phyloP scores from a whole-genome alignment of 2,797 vertebrate genomes.

The Peromyscus attwateri region DNA sequence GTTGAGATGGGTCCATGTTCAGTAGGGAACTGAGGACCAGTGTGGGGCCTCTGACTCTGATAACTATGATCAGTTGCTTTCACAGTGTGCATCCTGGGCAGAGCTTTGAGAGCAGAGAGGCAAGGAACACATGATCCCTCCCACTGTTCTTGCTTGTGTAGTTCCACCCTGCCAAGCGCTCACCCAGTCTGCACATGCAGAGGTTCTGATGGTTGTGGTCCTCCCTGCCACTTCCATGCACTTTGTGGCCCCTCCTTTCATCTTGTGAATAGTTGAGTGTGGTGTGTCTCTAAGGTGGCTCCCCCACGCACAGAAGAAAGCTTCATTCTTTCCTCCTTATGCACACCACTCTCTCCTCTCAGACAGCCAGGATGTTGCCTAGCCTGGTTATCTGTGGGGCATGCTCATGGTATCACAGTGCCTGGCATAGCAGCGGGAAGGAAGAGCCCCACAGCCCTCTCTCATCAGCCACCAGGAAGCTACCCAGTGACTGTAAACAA shows the following conservation, averaged over 20 bases:
- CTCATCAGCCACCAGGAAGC: background rate
- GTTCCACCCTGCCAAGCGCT: background rate
- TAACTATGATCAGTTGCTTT: accelerated
- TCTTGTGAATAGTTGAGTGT: background rate
- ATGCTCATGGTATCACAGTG: background rate
- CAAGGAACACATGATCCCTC: accelerated
- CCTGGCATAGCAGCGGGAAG: background rate
- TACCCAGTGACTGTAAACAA: background rate
- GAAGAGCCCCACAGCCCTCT: background rate
- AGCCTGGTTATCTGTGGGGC: background rate
- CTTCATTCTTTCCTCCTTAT: background rate
- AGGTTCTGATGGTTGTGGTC: too few relatives aligned
- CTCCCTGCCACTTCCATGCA: accelerated
- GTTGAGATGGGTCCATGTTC: too few relatives aligned
- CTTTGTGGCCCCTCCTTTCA: background rate
- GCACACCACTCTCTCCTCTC: background rate
- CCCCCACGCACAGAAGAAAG: background rate
- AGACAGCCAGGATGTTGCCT: too few relatives aligned
- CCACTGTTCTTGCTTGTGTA: background rate
- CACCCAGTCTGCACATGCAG: accelerated
- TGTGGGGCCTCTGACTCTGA: accelerated
- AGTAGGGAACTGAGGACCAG: background rate
- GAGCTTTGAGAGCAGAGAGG: background rate
- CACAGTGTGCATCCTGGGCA: accelerated
- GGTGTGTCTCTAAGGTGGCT: background rate